A percentile compares a stretch with the other conserved stretches of the same genome.
phyloP scores from a whole-genome alignment of 2,113 vertebrate species.

The Salvelinus sp. region DNA sequence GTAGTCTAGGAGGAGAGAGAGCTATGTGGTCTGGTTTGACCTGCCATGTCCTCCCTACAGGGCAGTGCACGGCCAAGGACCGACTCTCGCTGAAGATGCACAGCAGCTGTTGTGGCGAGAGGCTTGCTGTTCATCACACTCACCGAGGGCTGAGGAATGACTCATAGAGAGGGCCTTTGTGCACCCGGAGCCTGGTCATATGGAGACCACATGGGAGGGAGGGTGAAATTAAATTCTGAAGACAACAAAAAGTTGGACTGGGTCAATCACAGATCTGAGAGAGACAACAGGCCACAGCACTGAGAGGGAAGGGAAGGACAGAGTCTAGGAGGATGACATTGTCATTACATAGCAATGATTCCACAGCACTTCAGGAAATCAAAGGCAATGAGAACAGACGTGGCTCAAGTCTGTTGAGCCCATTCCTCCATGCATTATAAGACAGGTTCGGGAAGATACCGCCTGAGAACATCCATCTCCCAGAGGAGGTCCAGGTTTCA shows the following conservation, averaged over 20 bases:
- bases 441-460: background rate
- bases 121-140: too few relatives aligned
- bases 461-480: background rate
- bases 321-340: slow-evolving; percentile 16
- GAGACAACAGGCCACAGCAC: slow-evolving; percentile 2
- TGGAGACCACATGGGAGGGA: background rate
- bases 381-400: background rate
- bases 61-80: background rate
- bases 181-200: background rate
- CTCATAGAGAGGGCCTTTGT: background rate
- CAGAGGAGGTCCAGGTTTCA: too few relatives aligned
- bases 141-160: background rate
- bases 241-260: slow-evolving; percentile 25
- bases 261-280: slow-evolving; percentile 18
- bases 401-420: too few relatives aligned
- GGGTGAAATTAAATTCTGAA: slow-evolving; percentile 29
- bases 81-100: slow-evolving; percentile 31
- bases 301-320: slow-evolving; percentile 9
- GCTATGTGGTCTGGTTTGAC: background rate
- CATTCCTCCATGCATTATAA: background rate
- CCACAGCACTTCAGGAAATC: background rate
- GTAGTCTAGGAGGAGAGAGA: background rate
- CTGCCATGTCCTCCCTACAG: background rate
- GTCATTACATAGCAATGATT: slow-evolving; percentile 15
- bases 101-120: slow-evolving; percentile 36